Conservation (phyloP, 2,113 vertebrate species). For the Hippolais icterina region DNA sequence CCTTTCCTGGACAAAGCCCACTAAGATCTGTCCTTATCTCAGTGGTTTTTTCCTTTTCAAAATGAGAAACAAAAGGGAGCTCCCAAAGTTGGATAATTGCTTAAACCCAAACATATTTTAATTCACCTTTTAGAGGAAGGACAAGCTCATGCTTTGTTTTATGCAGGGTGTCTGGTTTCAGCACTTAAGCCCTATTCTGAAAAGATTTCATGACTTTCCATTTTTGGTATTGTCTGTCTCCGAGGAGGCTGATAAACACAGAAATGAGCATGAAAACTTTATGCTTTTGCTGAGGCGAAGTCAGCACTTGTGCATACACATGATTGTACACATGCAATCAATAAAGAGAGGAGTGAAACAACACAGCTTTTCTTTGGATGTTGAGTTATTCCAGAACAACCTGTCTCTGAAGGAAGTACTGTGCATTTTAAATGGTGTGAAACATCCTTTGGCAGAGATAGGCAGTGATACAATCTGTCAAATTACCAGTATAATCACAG, state of each 20-base stretch:
- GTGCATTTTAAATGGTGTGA: slow-evolving; percentile 55
- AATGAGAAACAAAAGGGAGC: not conserved
- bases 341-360: slow-evolving; percentile 23
- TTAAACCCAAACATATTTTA: not conserved
- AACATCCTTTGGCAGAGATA: slow-evolving; percentile 53
- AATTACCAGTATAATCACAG: slow-evolving; percentile 38
- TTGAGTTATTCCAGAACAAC: slow-evolving; percentile 60
- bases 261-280: not conserved
- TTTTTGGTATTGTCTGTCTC: not conserved
- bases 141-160: not conserved
- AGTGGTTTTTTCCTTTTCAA: not conserved
- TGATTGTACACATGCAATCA: not conserved
- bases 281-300: not conserved
- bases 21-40: not conserved
- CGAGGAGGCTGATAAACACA: not conserved
- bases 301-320: not conserved
- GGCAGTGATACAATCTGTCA: slow-evolving; percentile 41
- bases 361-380: not conserved
- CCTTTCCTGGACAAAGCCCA: not conserved
- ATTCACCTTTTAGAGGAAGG: not conserved
- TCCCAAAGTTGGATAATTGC: not conserved
- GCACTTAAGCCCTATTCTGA: not conserved
- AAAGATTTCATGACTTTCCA: not conserved
- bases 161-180: not conserved
- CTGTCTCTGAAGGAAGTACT: slow-evolving; percentile 25